Base-by-base conservation (phyloP, 2,888 invertebrate species). In the Clepsis dumicolana region DNA sequence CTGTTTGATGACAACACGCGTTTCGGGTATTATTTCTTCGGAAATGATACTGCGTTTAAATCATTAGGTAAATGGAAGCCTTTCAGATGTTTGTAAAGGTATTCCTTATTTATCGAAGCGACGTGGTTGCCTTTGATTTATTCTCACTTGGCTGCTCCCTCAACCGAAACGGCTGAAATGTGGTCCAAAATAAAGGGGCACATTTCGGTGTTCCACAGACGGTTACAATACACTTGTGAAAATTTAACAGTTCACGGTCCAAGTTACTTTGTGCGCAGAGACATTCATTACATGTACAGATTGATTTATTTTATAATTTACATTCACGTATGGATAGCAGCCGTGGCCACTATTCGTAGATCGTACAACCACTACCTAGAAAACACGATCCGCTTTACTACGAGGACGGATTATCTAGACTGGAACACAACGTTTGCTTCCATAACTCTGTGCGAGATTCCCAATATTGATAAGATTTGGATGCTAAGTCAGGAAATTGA, bases 361-460 rank as follows among this genome's bases (percentile, higher is more conserved):
- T 94, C 94, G 53, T 91, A 89, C 74, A 84, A 83, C 50, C 89
- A 91, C 64, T 94, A 93, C 72, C 86, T 90, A 73, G 89, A 94
- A 71, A 93, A 93, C 67, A 90, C 92, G 2, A 94, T 94, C 70
- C 87, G 94, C 12, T 94, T 94, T 77, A 93, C 93, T 1, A 89
- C 93, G 4, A 89, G 90, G 38, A 94, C 94, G 29, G 92, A 94
- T 77, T 94, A 94, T 71, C 80, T 94, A 35, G 87, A 91, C 64
- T 96, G 96, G 95, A 94, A 95, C 76, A 95, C 95, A 0, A 94
- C 95, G 4, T 96, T 96, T 78, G 96, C 96, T 18, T 94, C 96
- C 0, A 85, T 96, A 52, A 95, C 95, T 2, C 87, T 96, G 52
- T 96, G 96, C 78, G 95, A 96, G 80, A 86, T 94, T 35, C 94